Conservation (phyloP, 2,888 invertebrate species). For the Parascotia fuliginaria region DNA sequence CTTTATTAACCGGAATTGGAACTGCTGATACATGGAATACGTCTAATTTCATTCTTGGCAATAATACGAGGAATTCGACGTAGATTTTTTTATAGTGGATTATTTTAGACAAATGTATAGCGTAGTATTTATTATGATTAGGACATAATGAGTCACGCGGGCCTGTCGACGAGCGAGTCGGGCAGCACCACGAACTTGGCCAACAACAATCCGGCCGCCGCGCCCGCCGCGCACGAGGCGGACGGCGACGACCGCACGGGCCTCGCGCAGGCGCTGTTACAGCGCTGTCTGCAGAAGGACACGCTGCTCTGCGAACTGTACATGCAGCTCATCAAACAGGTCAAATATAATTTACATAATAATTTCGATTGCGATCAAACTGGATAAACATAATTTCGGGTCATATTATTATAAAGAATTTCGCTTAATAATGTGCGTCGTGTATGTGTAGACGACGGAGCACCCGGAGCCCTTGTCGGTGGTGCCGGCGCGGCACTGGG, state of each 20-base stretch:
- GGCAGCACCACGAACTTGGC: slow-evolving; percentile 75
- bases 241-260: slow-evolving; percentile 95
- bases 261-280: slow-evolving; percentile 95
- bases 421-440: too few species aligned
- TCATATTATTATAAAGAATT: too few species aligned
- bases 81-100: too few species aligned
- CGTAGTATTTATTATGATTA: slow-evolving; percentile 35
- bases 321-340: slow-evolving; percentile 95
- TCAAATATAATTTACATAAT: too few species aligned
- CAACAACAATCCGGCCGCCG: slow-evolving; percentile 71
- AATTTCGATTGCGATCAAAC: not conserved
- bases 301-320: slow-evolving; percentile 95
- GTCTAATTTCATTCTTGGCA: too few species aligned
- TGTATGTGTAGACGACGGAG: slow-evolving; percentile 91
- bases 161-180: slow-evolving; percentile 85
- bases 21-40: too few species aligned
- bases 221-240: slow-evolving; percentile 60
- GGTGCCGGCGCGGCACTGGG: slow-evolving; percentile 96
- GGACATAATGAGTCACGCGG: slow-evolving; percentile 94
- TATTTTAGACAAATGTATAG: too few species aligned
- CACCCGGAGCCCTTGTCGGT: slow-evolving; percentile 95
- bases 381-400: too few species aligned
- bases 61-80: too few species aligned
- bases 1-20: too few species aligned
- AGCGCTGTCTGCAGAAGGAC: slow-evolving; percentile 96